phyloP scores from a whole-genome alignment of 2,797 vertebrate genomes.

The Potorous gilbertii region DNA sequence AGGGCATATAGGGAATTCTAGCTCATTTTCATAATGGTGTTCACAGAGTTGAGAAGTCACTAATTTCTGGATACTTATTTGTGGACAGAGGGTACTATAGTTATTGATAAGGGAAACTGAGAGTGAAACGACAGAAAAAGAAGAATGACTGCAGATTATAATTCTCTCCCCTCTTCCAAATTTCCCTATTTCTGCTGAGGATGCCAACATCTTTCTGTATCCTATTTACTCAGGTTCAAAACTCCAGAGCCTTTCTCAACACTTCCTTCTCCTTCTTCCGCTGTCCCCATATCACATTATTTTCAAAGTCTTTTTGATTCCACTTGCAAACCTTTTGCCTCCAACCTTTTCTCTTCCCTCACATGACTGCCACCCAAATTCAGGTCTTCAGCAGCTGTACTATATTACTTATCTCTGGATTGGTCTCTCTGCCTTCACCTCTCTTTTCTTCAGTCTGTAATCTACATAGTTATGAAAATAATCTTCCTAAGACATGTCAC shows the following conservation, averaged over 20 bases:
- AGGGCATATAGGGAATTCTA: neutral
- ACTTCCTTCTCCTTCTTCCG: neutral
- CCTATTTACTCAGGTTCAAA: neutral
- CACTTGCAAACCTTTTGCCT: neutral
- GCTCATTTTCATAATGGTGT: neutral
- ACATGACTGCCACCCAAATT: neutral
- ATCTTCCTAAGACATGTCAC: neutral
- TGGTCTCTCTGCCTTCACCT: neutral
- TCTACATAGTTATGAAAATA: neutral
- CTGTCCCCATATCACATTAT: neutral
- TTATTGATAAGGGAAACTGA: neutral
- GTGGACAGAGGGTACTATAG: neutral
- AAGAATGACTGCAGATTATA: neutral
- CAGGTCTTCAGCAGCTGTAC: neutral
- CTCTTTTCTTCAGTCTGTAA: neutral
- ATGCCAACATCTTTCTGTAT: neutral
- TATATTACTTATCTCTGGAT: neutral
- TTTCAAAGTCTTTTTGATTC: neutral
- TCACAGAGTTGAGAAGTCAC: neutral
- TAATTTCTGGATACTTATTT: constrained; percentile 6
- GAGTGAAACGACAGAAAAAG: neutral
- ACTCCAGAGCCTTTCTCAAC: neutral
- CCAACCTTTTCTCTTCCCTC: neutral
- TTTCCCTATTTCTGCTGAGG: neutral
- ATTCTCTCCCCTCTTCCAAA: neutral